phyloP scores from a whole-genome alignment of 1,140 invertebrate species.

The Zaprionus ghesquierei region DNA sequence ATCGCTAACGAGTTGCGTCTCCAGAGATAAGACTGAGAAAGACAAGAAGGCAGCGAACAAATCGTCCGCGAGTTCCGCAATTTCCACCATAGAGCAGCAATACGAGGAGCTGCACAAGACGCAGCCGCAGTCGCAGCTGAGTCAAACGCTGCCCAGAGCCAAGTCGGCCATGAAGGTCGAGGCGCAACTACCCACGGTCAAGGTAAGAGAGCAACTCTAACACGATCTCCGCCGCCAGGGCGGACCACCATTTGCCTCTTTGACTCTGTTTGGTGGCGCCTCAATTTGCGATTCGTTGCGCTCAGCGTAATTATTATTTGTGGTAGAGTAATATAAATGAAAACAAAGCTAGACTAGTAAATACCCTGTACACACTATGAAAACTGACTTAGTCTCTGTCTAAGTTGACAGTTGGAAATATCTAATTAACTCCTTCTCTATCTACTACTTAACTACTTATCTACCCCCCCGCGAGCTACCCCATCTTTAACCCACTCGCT shows the following conservation, averaged over 20 bases:
- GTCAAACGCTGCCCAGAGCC: constrained; percentile 12
- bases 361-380: not conserved
- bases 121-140: not conserved
- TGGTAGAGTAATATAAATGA: not conserved
- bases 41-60: constrained; percentile 20
- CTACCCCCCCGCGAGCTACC: not conserved
- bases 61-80: not conserved
- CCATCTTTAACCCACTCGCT: not conserved
- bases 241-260: not conserved
- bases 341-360: not conserved
- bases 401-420: too few species aligned
- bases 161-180: constrained; percentile 42
- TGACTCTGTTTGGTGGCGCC: not conserved
- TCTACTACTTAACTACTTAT: too few species aligned
- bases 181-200: constrained; percentile 40
- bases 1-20: constrained; percentile 62
- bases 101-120: constrained; percentile 19
- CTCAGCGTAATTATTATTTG: constrained; percentile 25
- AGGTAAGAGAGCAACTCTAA: constrained; percentile 24
- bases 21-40: constrained; percentile 47
- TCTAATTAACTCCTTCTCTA: not conserved
- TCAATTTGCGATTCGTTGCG: constrained; percentile 22
- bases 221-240: not conserved
- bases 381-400: not conserved
- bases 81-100: constrained; percentile 34